phyloP scores from a whole-genome alignment of 2,888 invertebrate species.

The Tipula helvola region DNA sequence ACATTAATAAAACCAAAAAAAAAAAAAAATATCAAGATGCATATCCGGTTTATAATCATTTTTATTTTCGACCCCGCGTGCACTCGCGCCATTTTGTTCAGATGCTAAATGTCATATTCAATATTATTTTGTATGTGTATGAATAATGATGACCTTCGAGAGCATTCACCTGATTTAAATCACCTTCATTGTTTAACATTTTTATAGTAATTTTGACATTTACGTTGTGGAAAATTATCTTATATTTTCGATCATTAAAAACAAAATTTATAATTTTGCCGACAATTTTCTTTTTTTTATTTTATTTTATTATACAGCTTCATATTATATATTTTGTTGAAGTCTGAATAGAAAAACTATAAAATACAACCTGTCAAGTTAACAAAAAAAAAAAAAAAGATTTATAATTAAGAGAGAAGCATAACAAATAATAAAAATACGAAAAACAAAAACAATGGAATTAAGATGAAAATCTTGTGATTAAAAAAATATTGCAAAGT shows the following conservation, averaged over 20 bases:
- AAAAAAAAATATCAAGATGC: background rate
- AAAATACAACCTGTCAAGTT: background rate
- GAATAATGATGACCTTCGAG: background rate
- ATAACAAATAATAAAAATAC: background rate
- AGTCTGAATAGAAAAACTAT: constrained; percentile 4
- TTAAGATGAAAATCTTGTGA: background rate
- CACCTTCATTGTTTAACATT: background rate
- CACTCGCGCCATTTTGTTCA: background rate
- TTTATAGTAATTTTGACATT: background rate
- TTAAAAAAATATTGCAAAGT: background rate
- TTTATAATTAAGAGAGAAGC: background rate
- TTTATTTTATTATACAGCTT: background rate
- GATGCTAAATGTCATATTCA: background rate
- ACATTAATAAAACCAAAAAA: background rate
- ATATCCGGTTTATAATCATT: background rate
- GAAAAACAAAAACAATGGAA: background rate
- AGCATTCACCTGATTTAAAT: background rate
- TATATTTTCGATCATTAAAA: background rate
- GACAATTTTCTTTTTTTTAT: background rate
- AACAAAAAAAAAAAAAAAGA: background rate
- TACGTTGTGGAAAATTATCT: background rate
- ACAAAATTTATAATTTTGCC: background rate
- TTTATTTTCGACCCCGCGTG: background rate
- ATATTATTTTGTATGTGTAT: background rate
- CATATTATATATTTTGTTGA: background rate